phyloP scores from a whole-genome alignment of 2,888 invertebrate genomes.

The Chrysolina oricalcia region DNA sequence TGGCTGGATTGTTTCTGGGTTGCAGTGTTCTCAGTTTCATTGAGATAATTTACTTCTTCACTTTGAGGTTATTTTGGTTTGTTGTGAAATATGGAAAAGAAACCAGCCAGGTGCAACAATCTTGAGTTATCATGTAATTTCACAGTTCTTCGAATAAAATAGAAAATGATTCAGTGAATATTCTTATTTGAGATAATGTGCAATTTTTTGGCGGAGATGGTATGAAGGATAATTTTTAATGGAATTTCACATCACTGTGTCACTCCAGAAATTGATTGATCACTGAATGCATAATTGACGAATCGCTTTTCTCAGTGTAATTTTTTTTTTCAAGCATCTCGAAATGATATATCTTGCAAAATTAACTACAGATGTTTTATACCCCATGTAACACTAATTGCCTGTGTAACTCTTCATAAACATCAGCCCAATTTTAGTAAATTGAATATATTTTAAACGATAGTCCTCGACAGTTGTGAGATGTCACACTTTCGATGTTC shows the following conservation, averaged over 20 bases:
- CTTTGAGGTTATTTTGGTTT: constrained; percentile 79
- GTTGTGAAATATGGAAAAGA: constrained; percentile 62
- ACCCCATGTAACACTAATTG: constrained; percentile 63
- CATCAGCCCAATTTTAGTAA: constrained; percentile 61
- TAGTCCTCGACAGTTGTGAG: not conserved
- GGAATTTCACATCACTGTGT: too few relatives aligned
- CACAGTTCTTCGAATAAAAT: too few relatives aligned
- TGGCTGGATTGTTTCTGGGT: constrained; percentile 85
- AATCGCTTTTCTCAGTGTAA: too few relatives aligned
- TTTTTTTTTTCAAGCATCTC: not conserved
- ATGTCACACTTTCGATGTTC: not conserved
- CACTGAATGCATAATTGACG: too few relatives aligned
- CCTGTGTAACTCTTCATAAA: constrained; percentile 60
- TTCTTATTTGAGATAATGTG: too few relatives aligned
- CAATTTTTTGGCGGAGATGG: too few relatives aligned
- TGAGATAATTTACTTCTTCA: constrained; percentile 83
- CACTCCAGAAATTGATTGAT: too few relatives aligned
- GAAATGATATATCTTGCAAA: constrained; percentile 3
- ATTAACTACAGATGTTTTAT: constrained; percentile 50
- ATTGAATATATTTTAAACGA: constrained; percentile 53
- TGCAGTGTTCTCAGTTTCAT: constrained; percentile 85
- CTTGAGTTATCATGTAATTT: not conserved
- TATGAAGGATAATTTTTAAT: too few relatives aligned
- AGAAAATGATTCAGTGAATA: too few relatives aligned
- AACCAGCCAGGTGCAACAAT: not conserved